Evolutionary conservation across 2,797 vertebrate genomes (phyloP).

Genomic region (Oryzias dopingdopingensis): DNA sequence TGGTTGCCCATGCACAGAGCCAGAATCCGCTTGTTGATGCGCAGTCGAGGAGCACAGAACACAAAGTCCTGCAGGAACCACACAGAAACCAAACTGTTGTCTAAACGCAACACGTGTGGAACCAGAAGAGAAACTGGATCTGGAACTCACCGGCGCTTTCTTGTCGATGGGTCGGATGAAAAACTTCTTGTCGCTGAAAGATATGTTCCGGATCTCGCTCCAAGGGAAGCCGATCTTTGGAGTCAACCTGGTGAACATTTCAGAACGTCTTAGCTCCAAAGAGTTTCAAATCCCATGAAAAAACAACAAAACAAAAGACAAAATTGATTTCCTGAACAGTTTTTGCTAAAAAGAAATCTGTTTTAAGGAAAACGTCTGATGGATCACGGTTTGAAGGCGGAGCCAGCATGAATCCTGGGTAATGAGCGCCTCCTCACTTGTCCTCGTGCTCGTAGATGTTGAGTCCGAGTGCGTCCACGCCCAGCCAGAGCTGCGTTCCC

Average conservation of each 20-base stretch:
- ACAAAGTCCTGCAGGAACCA: slow-evolving; percentile 87
- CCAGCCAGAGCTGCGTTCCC: slow-evolving; percentile 95
- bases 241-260: slow-evolving; percentile 80
- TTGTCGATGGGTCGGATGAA: slow-evolving; percentile 99
- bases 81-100: too few species aligned
- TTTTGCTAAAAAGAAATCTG: not conserved
- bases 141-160: slow-evolving; percentile 91
- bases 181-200: slow-evolving; percentile 98
- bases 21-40: slow-evolving; percentile 97
- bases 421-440: slow-evolving; percentile 82
- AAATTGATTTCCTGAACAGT: too few species aligned
- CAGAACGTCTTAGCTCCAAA: too few species aligned
- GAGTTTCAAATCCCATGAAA: too few species aligned
- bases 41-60: slow-evolving; percentile 94
- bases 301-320: not conserved
- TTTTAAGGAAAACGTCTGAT: not conserved
- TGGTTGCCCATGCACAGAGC: slow-evolving; percentile 98
- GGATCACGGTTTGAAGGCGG: too few species aligned
- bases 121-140: too few species aligned
- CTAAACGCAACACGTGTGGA: not conserved
- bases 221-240: slow-evolving; percentile 99
- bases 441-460: slow-evolving; percentile 98
- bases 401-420: too few species aligned
- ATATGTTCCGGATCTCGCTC: slow-evolving; percentile 99
- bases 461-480: slow-evolving; percentile 94